These are phyloP conservation scores for Syngnathus acus DNA, from an alignment of 2,797 vertebrate genomes.

Conservation along the genomic window DNA sequence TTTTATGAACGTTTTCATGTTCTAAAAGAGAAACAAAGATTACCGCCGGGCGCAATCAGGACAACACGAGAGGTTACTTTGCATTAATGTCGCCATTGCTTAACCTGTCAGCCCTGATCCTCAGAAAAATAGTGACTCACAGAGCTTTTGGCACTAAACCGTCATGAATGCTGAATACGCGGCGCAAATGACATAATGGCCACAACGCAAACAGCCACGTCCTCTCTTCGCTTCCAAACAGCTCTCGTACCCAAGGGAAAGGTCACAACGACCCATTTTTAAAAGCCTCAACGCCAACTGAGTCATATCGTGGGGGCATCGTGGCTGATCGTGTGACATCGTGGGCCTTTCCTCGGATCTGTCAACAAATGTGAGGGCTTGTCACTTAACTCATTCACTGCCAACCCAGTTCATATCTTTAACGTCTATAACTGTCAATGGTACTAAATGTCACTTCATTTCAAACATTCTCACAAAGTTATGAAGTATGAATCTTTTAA, in stretches of 20 bases:
- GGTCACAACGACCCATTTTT: conserved; percentile 56
- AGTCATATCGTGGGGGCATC: conserved; percentile 57
- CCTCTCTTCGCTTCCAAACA: conserved; percentile 56
- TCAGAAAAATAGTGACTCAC: conserved; percentile 32
- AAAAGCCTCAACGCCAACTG: conserved; percentile 44
- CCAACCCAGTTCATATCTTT: no score
- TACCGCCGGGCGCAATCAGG: background rate
- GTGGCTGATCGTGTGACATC: conserved; percentile 60
- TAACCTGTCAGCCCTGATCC: conserved; percentile 39
- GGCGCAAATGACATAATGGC: conserved; percentile 52
- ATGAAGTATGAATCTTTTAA: conserved; percentile 5
- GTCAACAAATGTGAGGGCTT: conserved; percentile 58
- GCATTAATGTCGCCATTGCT: conserved; percentile 22
- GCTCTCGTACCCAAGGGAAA: conserved; percentile 58
- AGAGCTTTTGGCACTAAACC: conserved; percentile 59
- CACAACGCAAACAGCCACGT: conserved; percentile 54
- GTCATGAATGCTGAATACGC: conserved; percentile 48
- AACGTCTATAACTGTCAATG: no score
- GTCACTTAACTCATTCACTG: conserved; percentile 37
- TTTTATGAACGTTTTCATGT: background rate
- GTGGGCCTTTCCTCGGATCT: conserved; percentile 53
- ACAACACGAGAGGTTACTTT: conserved; percentile 34
- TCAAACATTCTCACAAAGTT: no score
- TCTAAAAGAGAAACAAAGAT: background rate
- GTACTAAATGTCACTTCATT: no score